Evolutionary conservation across 2,888 invertebrate species (phyloP).

Genomic region (Nemotelus nigrinus): DNA sequence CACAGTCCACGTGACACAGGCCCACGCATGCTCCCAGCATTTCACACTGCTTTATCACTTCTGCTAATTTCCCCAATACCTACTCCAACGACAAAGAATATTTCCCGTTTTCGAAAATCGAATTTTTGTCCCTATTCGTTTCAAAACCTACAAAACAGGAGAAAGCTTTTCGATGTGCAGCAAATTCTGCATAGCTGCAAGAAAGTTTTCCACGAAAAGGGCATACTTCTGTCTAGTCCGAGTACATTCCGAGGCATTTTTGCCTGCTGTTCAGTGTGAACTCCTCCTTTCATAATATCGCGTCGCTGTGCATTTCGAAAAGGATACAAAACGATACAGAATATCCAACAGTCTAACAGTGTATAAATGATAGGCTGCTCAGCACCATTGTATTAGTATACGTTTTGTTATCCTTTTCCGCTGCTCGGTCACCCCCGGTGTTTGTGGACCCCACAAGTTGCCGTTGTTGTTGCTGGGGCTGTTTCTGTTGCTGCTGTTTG

Average conservation of each 20-base stretch:
- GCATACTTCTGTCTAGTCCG: too few species aligned
- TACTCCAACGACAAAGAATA: background rate
- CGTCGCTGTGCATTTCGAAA: background rate
- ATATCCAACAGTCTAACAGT: background rate
- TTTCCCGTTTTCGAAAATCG: slow-evolving; percentile 2
- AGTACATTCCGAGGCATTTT: slow-evolving; percentile 5
- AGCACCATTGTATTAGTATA: slow-evolving; percentile 14
- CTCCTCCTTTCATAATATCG: slow-evolving; percentile 26
- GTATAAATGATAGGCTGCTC: background rate
- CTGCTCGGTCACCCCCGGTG: background rate
- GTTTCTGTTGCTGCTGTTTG: background rate
- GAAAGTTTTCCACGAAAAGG: too few species aligned
- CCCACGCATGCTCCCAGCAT: background rate
- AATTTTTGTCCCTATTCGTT: background rate
- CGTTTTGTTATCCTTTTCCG: slow-evolving; percentile 36
- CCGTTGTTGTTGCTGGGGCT: too few species aligned
- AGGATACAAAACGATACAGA: background rate
- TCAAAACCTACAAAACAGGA: background rate
- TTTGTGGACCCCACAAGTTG: too few species aligned
- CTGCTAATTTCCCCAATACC: slow-evolving; percentile 4
- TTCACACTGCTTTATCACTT: background rate
- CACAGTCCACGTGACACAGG: slow-evolving; percentile 16
- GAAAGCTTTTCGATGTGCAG: background rate
- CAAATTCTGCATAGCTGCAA: too few species aligned
- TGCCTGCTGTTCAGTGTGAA: slow-evolving; percentile 17